Evolutionary conservation across 2,113 vertebrate genomes (phyloP), one percentile per base, ranked within the genome.

Genomic region (Scopus umbretta): DNA sequence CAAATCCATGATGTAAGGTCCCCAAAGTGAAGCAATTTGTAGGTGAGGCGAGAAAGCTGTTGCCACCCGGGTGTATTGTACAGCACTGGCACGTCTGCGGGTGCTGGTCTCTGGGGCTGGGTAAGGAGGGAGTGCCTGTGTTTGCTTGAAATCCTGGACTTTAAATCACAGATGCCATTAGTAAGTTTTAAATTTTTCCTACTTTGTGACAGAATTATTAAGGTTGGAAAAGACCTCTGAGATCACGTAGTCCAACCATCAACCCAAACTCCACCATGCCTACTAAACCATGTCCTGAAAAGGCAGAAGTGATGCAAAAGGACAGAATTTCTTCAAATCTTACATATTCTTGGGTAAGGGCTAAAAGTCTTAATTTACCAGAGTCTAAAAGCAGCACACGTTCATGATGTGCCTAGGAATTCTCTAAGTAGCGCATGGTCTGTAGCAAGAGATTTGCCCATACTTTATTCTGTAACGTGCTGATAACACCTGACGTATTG

Each of bases 391-490:
- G 56, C 52, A 81, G 61, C n/a, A 16, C 3, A 7, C 0, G 0
- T n/a, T 49, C 18, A 5, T 9, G 36, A 3, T 38, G 59, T 11
- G 55, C 13, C 40, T 20, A 4, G 63, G 85, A 88, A 21, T 45
- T 38, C 7, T 8, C 62, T 43, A 21, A 38, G 10, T 23, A 40
- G 25, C 3, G 11, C 5, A 3, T 5, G 15, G 49, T n/a, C 45
- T 9, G 9, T 5, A 47, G 80, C 29, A 11, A 30, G 45, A 0
- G 2, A 9, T 74, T 63, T 49, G 74, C 7, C 36, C 5, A 0
- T 25, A 25, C 17, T 52, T n/a, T 21, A 9, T 38, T 80, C 71
- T 80, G 6, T 26, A 5, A 26, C 1, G 52, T 76, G 63, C 62
- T 93, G 71, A 0, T 70, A 76, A 25, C 71, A 32, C 30, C 49